Evolutionary conservation across 2,797 vertebrate species (phyloP), one percentile per base, ranked within the genome.

Genomic region (Helarctos malayanus): DNA sequence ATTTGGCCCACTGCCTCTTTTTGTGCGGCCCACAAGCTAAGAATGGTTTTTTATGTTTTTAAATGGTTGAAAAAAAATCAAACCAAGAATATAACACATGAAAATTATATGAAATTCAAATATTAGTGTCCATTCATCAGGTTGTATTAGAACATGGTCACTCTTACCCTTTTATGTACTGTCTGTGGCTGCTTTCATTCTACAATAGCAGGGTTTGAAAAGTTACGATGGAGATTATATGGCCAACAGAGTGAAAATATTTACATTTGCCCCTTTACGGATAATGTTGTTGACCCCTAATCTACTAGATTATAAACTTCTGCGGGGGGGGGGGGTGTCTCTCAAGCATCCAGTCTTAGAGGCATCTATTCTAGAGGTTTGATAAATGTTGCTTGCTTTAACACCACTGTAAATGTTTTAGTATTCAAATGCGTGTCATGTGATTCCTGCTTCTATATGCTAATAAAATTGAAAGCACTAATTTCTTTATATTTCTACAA

Each of bases 401-500:
- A 73, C n/a, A 92, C 52, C 59, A 27, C 61, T 21, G 6, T 88
- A 94, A 95, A 90, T 59, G 41, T 94, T 94, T 93, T 92, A 85
- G 41, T 82, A 95, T 96, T 98, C 92, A 94, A 93, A 78, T 84
- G 27, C 61, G 45, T 92, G 79, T 81, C 18, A 32, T 35, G 69
- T 69, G 82, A 90, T 78, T 68, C 25, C 63, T 91, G 75, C 87
- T 93, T 91, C 91, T 91, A 59, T 91, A 89, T 95, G 82, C 56
- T 95, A 93, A 95, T 94, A 93, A 97, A 93, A 87, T 83, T 68
- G 80, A 96, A 97, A 95, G 89, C 54, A 84, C 82, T 96, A 92
- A 96, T 98, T 97, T 98, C 75, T 90, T 96, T 90, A 86, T 93
- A 95, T 97, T 97, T 98, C 89, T 95, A 56, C 56, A 96, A 95